These are phyloP conservation scores for Tachycineta bicolor DNA, from an alignment of 2,113 vertebrate species.

Conservation along the genomic window DNA sequence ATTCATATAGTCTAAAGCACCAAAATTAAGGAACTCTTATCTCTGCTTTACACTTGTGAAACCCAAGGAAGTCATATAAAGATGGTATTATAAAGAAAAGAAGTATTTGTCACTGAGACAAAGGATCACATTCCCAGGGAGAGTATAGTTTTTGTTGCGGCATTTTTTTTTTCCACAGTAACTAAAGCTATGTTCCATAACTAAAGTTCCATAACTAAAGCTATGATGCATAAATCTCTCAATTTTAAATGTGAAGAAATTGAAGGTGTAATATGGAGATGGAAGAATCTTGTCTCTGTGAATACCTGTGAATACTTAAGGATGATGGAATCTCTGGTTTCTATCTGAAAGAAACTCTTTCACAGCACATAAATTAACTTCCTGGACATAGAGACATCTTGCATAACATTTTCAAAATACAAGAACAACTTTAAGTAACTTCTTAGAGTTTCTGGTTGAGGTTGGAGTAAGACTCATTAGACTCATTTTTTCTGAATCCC, in stretches of 20 bases:
- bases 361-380: not conserved
- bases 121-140: not conserved
- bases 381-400: not conserved
- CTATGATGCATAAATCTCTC: slow-evolving; percentile 29
- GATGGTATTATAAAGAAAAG: not conserved
- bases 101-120: not conserved
- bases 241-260: slow-evolving; percentile 21
- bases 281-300: not conserved
- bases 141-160: slow-evolving; percentile 12
- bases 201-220: too few relatives aligned
- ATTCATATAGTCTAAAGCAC: not conserved
- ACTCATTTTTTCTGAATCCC: not conserved
- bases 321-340: not conserved
- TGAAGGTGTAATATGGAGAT: not conserved
- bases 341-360: not conserved
- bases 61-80: not conserved
- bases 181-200: too few relatives aligned
- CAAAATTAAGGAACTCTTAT: not conserved
- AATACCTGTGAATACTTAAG: not conserved
- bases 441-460: not conserved
- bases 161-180: slow-evolving; percentile 46
- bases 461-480: not conserved
- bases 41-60: not conserved
- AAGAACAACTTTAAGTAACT: not conserved
- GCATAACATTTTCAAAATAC: not conserved